Conservation (phyloP, 2,797 vertebrate genomes). For the Melanotaenia trifasciata region DNA sequence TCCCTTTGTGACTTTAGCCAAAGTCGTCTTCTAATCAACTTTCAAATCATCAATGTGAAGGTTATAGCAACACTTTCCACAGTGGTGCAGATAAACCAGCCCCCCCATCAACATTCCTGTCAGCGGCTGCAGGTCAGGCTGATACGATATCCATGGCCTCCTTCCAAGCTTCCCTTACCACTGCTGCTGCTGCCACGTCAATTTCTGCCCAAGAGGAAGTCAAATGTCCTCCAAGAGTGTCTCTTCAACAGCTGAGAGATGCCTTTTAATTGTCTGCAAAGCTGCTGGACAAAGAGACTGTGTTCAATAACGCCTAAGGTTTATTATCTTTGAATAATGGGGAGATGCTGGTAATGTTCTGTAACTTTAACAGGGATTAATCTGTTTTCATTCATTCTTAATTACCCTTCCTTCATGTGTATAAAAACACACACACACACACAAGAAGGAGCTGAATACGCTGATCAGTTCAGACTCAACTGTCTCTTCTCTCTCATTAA, state of each 20-base stretch:
- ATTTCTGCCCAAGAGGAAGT: slow-evolving; percentile 52
- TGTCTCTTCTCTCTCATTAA: not conserved
- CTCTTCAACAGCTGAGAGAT: slow-evolving; percentile 39
- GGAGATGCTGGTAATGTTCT: slow-evolving; percentile 8
- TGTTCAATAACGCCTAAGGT: slow-evolving; percentile 10
- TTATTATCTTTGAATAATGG: slow-evolving; percentile 30
- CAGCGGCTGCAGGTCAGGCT: slow-evolving; percentile 61
- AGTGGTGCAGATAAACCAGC: slow-evolving; percentile 64
- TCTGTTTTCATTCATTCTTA: slow-evolving; percentile 15
- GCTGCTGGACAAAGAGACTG: slow-evolving; percentile 25
- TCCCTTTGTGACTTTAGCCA: slow-evolving; percentile 66
- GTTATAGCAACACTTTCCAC: slow-evolving; percentile 58
- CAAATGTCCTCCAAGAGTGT: slow-evolving; percentile 56
- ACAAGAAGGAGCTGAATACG: not conserved
- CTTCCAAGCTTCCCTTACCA: slow-evolving; percentile 58
- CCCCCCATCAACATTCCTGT: slow-evolving; percentile 73
- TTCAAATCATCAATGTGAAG: slow-evolving; percentile 66
- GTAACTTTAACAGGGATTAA: slow-evolving; percentile 10
- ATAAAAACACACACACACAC: not conserved
- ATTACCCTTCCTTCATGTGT: slow-evolving; percentile 13
- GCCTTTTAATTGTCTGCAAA: slow-evolving; percentile 55
- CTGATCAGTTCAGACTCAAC: not conserved
- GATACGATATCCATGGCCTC: slow-evolving; percentile 63
- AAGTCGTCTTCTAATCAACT: slow-evolving; percentile 76
- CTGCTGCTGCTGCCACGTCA: slow-evolving; percentile 25